A percentile compares a stretch with the other conserved stretches of the same genome.
Conservation (phyloP, 2,113 vertebrate species). For the Anser cygnoides region DNA sequence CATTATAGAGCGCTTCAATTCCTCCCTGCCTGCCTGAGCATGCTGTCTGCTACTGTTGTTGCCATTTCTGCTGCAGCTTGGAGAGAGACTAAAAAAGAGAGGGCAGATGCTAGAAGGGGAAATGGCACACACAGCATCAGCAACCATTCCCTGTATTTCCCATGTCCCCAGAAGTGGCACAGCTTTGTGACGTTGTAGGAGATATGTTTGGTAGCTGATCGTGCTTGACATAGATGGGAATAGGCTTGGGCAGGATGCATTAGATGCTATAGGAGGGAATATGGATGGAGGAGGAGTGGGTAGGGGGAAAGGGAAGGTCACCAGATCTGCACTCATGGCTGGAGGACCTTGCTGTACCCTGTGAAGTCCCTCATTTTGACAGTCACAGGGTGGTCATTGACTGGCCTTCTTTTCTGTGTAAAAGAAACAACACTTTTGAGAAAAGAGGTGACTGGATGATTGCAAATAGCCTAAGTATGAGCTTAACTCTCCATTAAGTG, state of each 20-base stretch:
- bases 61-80: not conserved
- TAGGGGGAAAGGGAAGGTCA: not conserved
- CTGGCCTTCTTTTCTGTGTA: not conserved
- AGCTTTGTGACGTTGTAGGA: not conserved
- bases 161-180: not conserved
- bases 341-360: not conserved
- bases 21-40: not conserved
- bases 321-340: not conserved
- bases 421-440: not conserved
- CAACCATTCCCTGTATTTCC: not conserved
- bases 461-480: not conserved
- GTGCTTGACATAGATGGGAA: not conserved
- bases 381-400: fast-evolving
- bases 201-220: not conserved
- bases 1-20: not conserved
- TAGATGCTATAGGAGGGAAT: not conserved
- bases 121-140: not conserved
- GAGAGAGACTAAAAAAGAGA: not conserved
- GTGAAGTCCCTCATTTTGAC: not conserved
- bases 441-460: not conserved
- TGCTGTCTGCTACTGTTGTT: not conserved
- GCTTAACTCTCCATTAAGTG: not conserved
- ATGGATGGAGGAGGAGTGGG: not conserved
- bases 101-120: not conserved
- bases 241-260: not conserved